Conservation (phyloP, 2,888 invertebrate genomes). For the Drosophila subsilvestris region DNA sequence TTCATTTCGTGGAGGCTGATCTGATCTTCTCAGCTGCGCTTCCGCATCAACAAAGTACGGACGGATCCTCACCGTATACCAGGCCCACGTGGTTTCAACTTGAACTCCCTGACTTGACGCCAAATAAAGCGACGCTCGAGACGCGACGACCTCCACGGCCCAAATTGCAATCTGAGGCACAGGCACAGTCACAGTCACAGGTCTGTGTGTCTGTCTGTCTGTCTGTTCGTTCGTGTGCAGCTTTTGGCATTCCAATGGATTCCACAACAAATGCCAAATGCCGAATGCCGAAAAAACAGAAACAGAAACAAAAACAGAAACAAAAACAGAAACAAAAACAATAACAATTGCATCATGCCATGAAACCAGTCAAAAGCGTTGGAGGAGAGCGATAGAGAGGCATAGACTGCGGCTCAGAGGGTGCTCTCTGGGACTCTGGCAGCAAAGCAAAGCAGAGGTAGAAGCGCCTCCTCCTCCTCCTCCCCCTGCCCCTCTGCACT, state of each 20-base stretch:
- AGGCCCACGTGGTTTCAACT: conserved; percentile 37
- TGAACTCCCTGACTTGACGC: conserved; percentile 35
- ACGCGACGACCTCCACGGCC: conserved; percentile 31
- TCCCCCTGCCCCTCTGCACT: conserved; percentile 21
- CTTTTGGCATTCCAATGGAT: conserved; percentile 66
- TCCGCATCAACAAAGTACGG: conserved; percentile 17
- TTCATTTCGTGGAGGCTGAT: background rate
- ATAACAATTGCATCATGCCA: conserved; percentile 69
- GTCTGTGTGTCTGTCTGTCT: background rate
- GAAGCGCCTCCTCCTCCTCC: background rate
- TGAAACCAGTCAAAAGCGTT: conserved; percentile 65
- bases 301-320: background rate
- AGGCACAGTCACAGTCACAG: no score
- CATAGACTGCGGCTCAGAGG: background rate
- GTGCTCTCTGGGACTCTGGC: background rate
- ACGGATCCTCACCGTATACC: no score
- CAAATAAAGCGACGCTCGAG: conserved; percentile 18
- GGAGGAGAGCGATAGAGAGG: conserved; percentile 22
- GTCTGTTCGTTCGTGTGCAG: conserved; percentile 11
- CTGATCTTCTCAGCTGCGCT: conserved; percentile 18
- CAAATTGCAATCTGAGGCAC: conserved; percentile 27
- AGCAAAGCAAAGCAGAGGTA: background rate
- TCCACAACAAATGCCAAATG: conserved; percentile 68
- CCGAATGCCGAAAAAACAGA: conserved; percentile 23
- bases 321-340: conserved; percentile 20